A percentile compares a stretch with the other conserved stretches of the same genome.
These are phyloP conservation scores for Poeciliopsis gracilis DNA, from an alignment of 2,797 vertebrate species.

Conservation along the genomic window DNA sequence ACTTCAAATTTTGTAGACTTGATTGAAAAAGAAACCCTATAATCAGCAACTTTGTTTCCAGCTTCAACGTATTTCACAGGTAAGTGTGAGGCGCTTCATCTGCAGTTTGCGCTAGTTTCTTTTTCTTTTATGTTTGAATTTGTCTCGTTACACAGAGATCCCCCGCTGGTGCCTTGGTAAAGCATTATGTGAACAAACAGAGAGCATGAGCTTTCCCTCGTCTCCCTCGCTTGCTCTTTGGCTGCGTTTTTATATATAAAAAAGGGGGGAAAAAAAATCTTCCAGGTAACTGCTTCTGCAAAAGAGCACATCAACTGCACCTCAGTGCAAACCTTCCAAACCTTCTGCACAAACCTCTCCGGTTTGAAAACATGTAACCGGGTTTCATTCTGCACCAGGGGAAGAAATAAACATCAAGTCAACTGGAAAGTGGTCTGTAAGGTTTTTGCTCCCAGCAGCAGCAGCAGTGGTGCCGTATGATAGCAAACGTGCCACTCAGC, in stretches of 20 bases:
- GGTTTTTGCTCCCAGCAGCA: constrained; percentile 25
- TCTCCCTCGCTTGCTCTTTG: constrained; percentile 9
- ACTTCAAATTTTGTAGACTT: not conserved
- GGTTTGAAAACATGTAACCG: constrained; percentile 38
- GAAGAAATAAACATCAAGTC: constrained; percentile 54
- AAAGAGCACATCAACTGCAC: constrained; percentile 13
- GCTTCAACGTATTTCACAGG: not conserved
- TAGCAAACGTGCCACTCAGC: constrained; percentile 28
- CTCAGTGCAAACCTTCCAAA: constrained; percentile 24
- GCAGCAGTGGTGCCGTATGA: constrained; percentile 16
- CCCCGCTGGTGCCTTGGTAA: not conserved
- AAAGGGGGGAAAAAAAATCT: not conserved
- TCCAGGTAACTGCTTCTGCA: constrained; percentile 15
- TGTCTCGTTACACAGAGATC: constrained; percentile 7
- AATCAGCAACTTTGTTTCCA: not conserved
- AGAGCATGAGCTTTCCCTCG: constrained; percentile 6
- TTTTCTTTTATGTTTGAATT: constrained; percentile 3
- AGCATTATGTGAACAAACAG: constrained; percentile 31
- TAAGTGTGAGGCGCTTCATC: not conserved
- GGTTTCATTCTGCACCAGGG: constrained; percentile 33
- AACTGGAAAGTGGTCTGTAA: constrained; percentile 46
- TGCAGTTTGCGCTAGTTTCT: not conserved
- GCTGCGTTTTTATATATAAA: constrained; percentile 6
- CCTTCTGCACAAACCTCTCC: constrained; percentile 15
- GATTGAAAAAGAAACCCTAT: not conserved